phyloP scores from a whole-genome alignment of 2,888 invertebrate species.

The Rhamphomyia laevipes region DNA sequence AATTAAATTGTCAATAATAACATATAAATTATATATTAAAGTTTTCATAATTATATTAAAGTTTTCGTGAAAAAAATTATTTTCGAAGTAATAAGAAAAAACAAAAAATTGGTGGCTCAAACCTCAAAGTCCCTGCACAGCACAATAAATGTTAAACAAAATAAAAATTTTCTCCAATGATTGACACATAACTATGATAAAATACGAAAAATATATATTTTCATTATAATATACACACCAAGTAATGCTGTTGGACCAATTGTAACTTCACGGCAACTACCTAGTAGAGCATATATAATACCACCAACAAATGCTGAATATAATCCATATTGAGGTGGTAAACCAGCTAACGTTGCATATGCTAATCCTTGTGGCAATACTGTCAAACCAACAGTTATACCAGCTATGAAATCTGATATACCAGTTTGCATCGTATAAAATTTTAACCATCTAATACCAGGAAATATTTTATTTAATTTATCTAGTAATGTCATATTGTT shows the following conservation, averaged over 20 bases:
- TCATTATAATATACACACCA: too few relatives aligned
- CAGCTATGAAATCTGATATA: slow-evolving; percentile 78
- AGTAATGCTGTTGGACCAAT: slow-evolving; percentile 78
- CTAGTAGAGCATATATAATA: slow-evolving; percentile 80
- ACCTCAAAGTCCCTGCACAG: too few relatives aligned
- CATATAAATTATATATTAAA: too few relatives aligned
- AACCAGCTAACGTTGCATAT: slow-evolving; percentile 78
- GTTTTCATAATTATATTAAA: too few relatives aligned
- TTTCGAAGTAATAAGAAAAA: too few relatives aligned
- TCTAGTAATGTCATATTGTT: slow-evolving; percentile 16
- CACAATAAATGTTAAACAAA: too few relatives aligned
- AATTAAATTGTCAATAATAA: too few relatives aligned
- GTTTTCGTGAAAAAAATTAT: too few relatives aligned
- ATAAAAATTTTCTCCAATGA: too few relatives aligned
- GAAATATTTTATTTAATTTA: slow-evolving; percentile 22
- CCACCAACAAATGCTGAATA: slow-evolving; percentile 93
- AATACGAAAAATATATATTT: too few relatives aligned
- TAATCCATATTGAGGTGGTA: slow-evolving; percentile 87
- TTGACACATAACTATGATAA: too few relatives aligned
- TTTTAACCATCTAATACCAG: slow-evolving; percentile 55
- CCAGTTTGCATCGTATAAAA: slow-evolving; percentile 64
- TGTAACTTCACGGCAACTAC: slow-evolving; percentile 78
- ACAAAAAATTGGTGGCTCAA: too few relatives aligned
- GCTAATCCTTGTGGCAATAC: slow-evolving; percentile 89
- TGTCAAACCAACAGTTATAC: slow-evolving; percentile 83